Base-by-base conservation (phyloP, 2,797 vertebrate species). In the Tympanoctomys barrerae region DNA sequence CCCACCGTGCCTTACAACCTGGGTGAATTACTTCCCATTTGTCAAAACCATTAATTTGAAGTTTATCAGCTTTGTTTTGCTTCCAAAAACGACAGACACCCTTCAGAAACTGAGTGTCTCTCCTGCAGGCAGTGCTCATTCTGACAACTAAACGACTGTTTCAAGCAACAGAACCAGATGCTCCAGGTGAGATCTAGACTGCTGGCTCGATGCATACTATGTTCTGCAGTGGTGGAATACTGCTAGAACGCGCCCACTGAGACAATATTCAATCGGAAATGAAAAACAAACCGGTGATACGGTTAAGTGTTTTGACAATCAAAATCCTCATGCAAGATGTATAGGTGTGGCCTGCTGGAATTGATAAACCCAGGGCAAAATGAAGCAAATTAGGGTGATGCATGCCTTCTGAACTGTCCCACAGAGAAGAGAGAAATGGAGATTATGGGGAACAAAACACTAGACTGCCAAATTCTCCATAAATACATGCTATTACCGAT, bases 11-110 rank as follows among this genome's bases (percentile, higher is more conserved):
- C 98, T 97, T 96, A 96, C 96, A 97, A 97, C 80, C 96, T 92
- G 87, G 77, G 90, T 96, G 93, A 97, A 98, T 98, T 98, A 98
- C 98, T 98, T 98, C 97, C 94, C 97, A 98, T 98, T 98, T 98
- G 98, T 98, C 97, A 98, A 98, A 98, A 98, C 98, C 99, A 99
- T 99, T 99, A 99, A 99, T 98, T 99, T 99, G 98, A 99, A 99
- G 98, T 99, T 99, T 99, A 99, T 99, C 98, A 99, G 98, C 97
- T 99, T 99, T 98, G 99, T 99, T 99, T 99, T 61, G 19, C 68
- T 94, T 99, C 99, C 98, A 98, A 99, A 99, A 99, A 99, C 99
- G 98, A 99, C 96, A 98, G 68, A 97, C 92, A 97, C 97, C 97
- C 98, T 98, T 98, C 98, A 98, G 97, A 98, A 98, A 98, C 97